Conservation (phyloP, 2,888 invertebrate species). For the Latrodectus hesperus region DNA sequence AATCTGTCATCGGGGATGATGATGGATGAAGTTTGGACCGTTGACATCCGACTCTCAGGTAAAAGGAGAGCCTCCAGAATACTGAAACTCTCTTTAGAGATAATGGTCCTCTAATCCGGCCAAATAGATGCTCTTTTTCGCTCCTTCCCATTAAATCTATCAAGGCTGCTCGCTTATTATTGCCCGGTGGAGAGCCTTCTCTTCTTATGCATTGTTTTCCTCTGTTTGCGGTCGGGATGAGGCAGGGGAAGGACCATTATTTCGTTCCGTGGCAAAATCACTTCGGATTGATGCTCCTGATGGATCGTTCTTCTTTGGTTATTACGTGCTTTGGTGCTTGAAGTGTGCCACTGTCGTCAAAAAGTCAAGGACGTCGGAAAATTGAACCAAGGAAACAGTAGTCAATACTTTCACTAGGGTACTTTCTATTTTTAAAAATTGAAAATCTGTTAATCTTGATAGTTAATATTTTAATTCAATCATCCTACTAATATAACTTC, state of each 20-base stretch:
- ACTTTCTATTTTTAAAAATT: no score
- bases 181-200: not conserved
- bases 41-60: conserved; percentile 65
- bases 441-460: no score
- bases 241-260: not conserved
- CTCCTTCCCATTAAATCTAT: conserved; percentile 35
- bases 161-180: not conserved
- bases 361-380: no score
- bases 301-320: no score
- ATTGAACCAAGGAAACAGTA: no score
- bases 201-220: not conserved
- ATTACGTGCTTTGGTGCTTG: no score
- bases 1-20: conserved; percentile 16
- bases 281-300: no score
- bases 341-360: no score
- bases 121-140: conserved; percentile 38
- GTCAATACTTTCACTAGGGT: no score
- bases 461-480: no score
- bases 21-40: conserved; percentile 46
- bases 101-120: conserved; percentile 58
- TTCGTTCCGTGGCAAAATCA: not conserved
- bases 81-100: conserved; percentile 53
- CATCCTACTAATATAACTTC: no score
- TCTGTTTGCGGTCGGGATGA: not conserved
- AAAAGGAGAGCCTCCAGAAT: conserved; percentile 45